Base-by-base conservation (phyloP, 2,888 invertebrate species). In the Luperina testacea region DNA sequence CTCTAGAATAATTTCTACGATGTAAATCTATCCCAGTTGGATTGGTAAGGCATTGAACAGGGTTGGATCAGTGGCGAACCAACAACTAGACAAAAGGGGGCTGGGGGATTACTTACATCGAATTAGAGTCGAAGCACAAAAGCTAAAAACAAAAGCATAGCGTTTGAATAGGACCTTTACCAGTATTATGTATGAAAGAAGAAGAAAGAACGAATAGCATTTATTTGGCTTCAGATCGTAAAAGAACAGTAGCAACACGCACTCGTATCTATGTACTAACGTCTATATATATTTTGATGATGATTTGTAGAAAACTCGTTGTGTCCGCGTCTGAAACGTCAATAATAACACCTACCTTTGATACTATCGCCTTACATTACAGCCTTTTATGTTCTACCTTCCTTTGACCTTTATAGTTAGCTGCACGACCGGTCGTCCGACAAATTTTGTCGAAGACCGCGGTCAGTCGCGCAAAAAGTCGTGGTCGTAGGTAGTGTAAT, bases 121-220 rank as follows among this genome's bases (percentile, higher is more conserved):
- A 70, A 45, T n/a, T 15, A n/a, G 15, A n/a, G 51, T 61, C 53
- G 27, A 64, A 70, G 32, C n/a, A 32, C 32, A 70, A 78, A 78
- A 17, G 17, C 7, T 2, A 24, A 64, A n/a, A n/a, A 15, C 27
- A n/a, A 57, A 48, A 24, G n/a, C 17, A n/a, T 13, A 15, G 20
- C 5, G 13, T 77, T 65, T 77, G 45, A 2, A 9, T n/a, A 70
- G 17, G 32, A 45, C 1, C 45, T 11, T 59, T n/a, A 13, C n/a
- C n/a, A n/a, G 45, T 65, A 65, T 38, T 65, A 4, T 38, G 32
- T 38, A 64, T 64, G 64, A 32, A 64, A 32, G 11, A 64, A 32
- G 20, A 17, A 32, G 32, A 64, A 24, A 3, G 24, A 42, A 53
- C 7, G 8, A 65, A 38, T 38, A 38, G 38, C 24, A 38, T 65